A percentile compares a stretch with the other conserved stretches of the same genome.
Evolutionary conservation across 2,797 vertebrate species (phyloP).

Genomic region (Lophius americanus): DNA sequence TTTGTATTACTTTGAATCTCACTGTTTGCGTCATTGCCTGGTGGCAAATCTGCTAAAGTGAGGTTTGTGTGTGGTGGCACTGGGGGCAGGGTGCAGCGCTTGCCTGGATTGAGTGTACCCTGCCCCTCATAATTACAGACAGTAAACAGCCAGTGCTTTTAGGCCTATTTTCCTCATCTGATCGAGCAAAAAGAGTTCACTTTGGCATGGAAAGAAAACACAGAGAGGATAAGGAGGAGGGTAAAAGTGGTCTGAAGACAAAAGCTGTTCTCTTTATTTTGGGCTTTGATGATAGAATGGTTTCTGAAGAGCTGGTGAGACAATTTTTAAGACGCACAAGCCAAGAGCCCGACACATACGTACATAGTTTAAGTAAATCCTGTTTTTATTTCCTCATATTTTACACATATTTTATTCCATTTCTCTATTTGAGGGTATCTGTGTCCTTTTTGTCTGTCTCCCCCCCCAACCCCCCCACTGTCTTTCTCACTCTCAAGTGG

Average conservation of each 20-base stretch:
- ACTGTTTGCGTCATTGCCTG: conserved; percentile 49
- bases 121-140: conserved; percentile 85
- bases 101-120: conserved; percentile 68
- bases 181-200: conserved; percentile 65
- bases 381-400: conserved; percentile 27
- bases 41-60: conserved; percentile 60
- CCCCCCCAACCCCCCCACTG: background rate
- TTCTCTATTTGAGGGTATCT: conserved; percentile 44
- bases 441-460: conserved; percentile 63
- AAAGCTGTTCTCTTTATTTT: conserved; percentile 56
- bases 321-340: conserved; percentile 48
- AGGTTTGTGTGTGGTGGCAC: conserved; percentile 71
- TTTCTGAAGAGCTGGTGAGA: conserved; percentile 42
- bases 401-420: conserved; percentile 35
- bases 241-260: conserved; percentile 42
- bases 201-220: conserved; percentile 61
- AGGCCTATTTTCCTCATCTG: conserved; percentile 72
- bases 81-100: conserved; percentile 73
- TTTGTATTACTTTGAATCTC: conserved; percentile 26
- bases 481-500: conserved; percentile 26
- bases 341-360: conserved; percentile 31
- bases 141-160: conserved; percentile 77
- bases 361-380: conserved; percentile 36
- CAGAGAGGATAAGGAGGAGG: conserved; percentile 36
- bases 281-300: conserved; percentile 40